These are phyloP conservation scores for Triops longicaudatus DNA, from an alignment of 1,140 invertebrate genomes.

Conservation along the genomic window DNA sequence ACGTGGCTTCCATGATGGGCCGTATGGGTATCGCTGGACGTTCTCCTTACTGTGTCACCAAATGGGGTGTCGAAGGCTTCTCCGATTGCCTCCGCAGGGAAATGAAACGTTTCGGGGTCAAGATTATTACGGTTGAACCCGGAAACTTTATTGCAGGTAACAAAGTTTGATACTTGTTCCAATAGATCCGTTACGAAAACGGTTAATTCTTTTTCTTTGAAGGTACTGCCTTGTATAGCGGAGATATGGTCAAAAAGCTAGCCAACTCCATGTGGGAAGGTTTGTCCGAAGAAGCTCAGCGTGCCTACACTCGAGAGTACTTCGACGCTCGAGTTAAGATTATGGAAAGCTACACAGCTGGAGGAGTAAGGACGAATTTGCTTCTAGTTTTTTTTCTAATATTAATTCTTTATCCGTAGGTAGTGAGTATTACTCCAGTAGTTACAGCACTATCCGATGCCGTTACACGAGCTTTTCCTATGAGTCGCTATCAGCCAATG, in stretches of 20 bases:
- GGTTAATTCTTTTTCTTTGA: neutral
- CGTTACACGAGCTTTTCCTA: constrained; percentile 66
- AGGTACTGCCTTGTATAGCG: constrained; percentile 37
- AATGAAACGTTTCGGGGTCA: constrained; percentile 51
- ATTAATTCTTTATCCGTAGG: constrained; percentile 39
- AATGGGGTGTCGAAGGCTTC: constrained; percentile 68
- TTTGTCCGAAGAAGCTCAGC: constrained; percentile 58
- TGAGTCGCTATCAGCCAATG: constrained; percentile 67
- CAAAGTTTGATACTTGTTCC: constrained; percentile 39
- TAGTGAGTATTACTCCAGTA: constrained; percentile 60
- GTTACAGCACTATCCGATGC: constrained; percentile 60
- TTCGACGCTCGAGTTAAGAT: constrained; percentile 66
- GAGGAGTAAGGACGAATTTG: constrained; percentile 43
- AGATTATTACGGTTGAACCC: constrained; percentile 66
- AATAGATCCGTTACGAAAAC: neutral
- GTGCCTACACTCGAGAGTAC: constrained; percentile 67
- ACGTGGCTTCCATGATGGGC: constrained; percentile 49
- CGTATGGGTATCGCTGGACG: constrained; percentile 63
- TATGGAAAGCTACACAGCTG: constrained; percentile 64
- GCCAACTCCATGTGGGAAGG: constrained; percentile 40
- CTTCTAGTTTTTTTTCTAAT: constrained; percentile 13
- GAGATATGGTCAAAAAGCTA: constrained; percentile 60
- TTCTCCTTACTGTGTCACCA: constrained; percentile 66
- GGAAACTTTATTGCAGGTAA: constrained; percentile 68
- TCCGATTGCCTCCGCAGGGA: constrained; percentile 70